Base-by-base conservation (phyloP, 2,113 vertebrate species). In the Danio rerio region DNA sequence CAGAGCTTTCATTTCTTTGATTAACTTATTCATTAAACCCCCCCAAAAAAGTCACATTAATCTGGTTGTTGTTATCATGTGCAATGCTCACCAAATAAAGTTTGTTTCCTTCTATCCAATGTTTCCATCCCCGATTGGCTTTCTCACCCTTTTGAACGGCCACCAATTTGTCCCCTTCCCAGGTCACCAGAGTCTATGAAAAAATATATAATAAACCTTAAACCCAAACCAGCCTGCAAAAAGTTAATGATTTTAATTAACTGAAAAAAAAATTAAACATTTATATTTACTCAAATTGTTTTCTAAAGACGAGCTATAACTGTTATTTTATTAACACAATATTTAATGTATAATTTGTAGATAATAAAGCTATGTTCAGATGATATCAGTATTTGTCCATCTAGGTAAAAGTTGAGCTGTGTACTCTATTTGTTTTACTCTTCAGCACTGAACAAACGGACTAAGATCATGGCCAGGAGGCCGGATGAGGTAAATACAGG, bases 111-210 rank as follows among this genome's bases (percentile, higher is more conserved):
- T 97, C 94, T 9, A 97, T 92, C 97, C 97, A 99, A 61, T 97
- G 95, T 84, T 91, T 98, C 97, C 97, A 99, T 83, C 96, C 95
- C 0, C 96, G 94, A 88, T 98, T 98, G 0, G 92, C 90, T 88
- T 98, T 98, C 59, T 98, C 96, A 9, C 96, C 97, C 65, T 94
- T 96, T 90, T 99, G 97, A 65, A 94, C 94, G 50, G 95, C 95
- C 80, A 97, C 89, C 18, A 98, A 90, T 81, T 90, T 93, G 83
- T 96, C 91, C 0, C 95, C 97, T 50, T 99, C 94, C 96, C 96
- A 98, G 70, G 78, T 92, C 86, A 98, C 91, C 68, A 97, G 89
- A 3, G 94, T 88, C 97, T 99, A 84, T 52, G 89, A 7, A 63
- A 50, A 43, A 7, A 63, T 63, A 43, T 75, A 31, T 11, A 50